Evolutionary conservation across 2,113 vertebrate species (phyloP), one percentile per base, ranked within the genome.

Genomic region (Ammodytes marinus): DNA sequence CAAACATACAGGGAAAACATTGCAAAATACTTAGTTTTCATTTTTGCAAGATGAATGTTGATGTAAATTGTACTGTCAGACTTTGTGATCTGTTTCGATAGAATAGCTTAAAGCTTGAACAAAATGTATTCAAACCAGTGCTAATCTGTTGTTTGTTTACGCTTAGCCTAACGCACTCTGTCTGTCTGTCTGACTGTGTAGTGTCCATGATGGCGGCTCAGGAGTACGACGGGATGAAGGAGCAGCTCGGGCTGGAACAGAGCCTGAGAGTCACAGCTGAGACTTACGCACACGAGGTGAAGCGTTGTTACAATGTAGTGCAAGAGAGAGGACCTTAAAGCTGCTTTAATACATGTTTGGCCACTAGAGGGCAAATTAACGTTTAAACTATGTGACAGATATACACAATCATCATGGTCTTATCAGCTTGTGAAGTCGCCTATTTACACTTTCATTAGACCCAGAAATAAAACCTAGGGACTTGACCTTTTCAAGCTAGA

Each of bases 211-310:
- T 96, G 95, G 95, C 95, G 8, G 82, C 95, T 13, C 89, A 94
- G 72, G 95, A 96, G 90, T 96, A 93, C 52, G 95, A 95, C 0
- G 94, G 91, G 3, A 93, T 96, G 88, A 93, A 91, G 90, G 95
- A 95, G 3, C 93, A 95, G 87, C 92, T 96, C n/a, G 93, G 95
- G 70, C 61, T 96, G 92, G 95, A 96, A 90, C 94, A 95, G 87
- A 94, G 61, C 79, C 93, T 96, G 19, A 85, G 95, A 73, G 93
- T 92, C 79, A 93, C 92, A 80, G 95, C 95, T 1, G 95, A 96
- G 85, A 92, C 88, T 6, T 96, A 91, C 14, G 95, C 95, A 17
- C 95, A 96, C 5, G 94, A 96, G 95, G 95, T 95, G 80, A 50
- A 74, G n/a, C 27, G 27, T 27, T 27, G 27, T 27, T 27, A 27